Percentiles rank a stretch among this genome's conserved stretches.
Conservation (phyloP, 2,113 vertebrate genomes). For the Stictonetta naevosa region DNA sequence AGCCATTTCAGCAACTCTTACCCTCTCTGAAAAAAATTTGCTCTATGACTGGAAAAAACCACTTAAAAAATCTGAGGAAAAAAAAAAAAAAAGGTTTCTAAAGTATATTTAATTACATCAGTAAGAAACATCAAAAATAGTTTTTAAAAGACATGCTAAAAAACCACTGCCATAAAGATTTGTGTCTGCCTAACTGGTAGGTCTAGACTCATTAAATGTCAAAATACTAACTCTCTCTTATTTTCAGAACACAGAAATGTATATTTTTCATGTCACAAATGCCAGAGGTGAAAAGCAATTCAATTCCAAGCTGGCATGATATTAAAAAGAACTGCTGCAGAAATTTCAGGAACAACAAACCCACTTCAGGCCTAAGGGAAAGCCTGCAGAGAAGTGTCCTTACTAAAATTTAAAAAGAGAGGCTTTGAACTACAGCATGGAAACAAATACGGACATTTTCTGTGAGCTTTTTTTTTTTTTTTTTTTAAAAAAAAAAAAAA, state of each 20-base stretch:
- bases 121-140: background rate
- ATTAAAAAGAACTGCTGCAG: conserved; percentile 67
- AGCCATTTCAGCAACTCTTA: background rate
- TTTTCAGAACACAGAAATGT: conserved; percentile 58
- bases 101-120: conserved; percentile 6
- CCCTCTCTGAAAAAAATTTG: background rate
- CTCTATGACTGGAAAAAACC: background rate
- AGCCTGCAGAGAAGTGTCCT: conserved; percentile 63
- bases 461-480: background rate
- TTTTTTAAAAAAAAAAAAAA: background rate
- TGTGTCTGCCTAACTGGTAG: conserved; percentile 15
- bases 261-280: conserved; percentile 67
- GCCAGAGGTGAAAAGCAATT: conserved; percentile 62
- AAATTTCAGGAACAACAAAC: conserved; percentile 69
- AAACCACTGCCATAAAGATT: background rate
- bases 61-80: background rate
- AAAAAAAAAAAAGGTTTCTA: background rate
- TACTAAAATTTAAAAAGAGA: conserved; percentile 59
- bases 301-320: conserved; percentile 63
- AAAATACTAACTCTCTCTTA: conserved; percentile 56
- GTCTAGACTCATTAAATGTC: conserved; percentile 53
- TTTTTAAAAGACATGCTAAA: background rate
- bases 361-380: conserved; percentile 57
- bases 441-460: conserved; percentile 43
- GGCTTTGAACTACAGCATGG: conserved; percentile 60